Conservation (phyloP, 2,797 vertebrate genomes). For the Salmo trutta region DNA sequence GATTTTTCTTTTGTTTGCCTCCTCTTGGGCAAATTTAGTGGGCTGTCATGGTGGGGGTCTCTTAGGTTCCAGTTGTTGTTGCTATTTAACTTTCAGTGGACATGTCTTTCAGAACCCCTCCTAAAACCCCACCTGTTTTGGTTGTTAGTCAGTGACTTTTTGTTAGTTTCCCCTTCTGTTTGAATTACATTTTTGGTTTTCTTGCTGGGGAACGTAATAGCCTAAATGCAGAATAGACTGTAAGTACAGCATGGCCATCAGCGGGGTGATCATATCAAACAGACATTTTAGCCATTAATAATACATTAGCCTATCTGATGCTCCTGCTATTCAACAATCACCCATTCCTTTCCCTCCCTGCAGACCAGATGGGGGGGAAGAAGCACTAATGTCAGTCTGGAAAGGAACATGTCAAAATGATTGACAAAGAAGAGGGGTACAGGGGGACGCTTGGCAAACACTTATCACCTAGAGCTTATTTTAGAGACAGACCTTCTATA, state of each 20-base stretch:
- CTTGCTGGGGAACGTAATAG: too few species aligned
- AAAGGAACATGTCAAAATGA: not conserved
- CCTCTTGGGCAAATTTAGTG: too few species aligned
- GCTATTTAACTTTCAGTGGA: too few species aligned
- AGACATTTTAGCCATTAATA: not conserved
- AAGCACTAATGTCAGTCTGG: not conserved
- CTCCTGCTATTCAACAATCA: not conserved
- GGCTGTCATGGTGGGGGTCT: too few species aligned
- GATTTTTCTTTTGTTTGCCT: too few species aligned
- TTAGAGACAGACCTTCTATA: not conserved
- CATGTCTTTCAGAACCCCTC: too few species aligned
- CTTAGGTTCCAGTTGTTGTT: too few species aligned
- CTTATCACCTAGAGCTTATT: not conserved
- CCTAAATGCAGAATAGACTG: not conserved
- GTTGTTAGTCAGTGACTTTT: too few species aligned
- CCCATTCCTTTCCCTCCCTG: not conserved
- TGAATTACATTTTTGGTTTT: too few species aligned
- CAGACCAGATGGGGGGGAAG: not conserved
- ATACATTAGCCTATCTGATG: not conserved
- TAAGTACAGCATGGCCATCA: not conserved
- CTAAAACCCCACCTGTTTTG: too few species aligned
- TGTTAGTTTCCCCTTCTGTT: too few species aligned
- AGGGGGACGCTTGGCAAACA: not conserved
- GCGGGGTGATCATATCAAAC: not conserved
- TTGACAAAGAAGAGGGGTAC: not conserved